A percentile compares a stretch with the other conserved stretches of the same genome.
These are phyloP conservation scores for Rhynchomys soricoides DNA, from an alignment of 2,113 vertebrate species.

Conservation along the genomic window DNA sequence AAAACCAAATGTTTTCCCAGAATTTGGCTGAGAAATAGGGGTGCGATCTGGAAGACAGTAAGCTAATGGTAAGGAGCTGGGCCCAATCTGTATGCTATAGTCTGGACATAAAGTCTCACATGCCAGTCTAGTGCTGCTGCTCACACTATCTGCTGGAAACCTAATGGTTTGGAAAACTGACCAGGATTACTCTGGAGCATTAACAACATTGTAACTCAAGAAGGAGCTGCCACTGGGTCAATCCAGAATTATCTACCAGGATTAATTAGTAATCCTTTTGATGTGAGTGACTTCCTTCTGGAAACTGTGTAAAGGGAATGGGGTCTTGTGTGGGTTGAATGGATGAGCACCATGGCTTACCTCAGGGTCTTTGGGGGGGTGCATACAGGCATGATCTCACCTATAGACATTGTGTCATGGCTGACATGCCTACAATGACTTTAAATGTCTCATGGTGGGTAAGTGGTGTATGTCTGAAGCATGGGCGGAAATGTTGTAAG, in stretches of 20 bases:
- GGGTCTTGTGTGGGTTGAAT: background rate
- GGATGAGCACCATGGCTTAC: too few relatives aligned
- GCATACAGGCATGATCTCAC: background rate
- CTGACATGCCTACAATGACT: background rate
- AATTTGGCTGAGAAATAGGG: background rate
- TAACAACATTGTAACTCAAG: background rate
- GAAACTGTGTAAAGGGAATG: background rate
- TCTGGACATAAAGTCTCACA: background rate
- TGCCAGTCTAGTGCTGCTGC: too few relatives aligned
- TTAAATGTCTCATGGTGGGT: background rate
- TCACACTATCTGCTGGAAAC: background rate
- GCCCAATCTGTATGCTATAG: too few relatives aligned
- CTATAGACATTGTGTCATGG: background rate
- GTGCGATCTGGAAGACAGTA: background rate
- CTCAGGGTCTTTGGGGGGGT: background rate
- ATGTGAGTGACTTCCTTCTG: background rate
- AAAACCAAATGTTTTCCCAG: background rate
- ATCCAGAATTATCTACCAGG: background rate
- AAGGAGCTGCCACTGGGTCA: too few relatives aligned
- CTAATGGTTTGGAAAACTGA: background rate
- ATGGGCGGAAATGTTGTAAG: background rate
- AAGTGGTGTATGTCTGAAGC: background rate
- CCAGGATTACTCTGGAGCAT: background rate
- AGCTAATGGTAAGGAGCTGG: background rate
- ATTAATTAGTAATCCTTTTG: background rate